A percentile compares a stretch with the other conserved stretches of the same genome.
These are phyloP conservation scores for Neostethus bicornis DNA, from an alignment of 2,797 vertebrate species.

Conservation along the genomic window DNA sequence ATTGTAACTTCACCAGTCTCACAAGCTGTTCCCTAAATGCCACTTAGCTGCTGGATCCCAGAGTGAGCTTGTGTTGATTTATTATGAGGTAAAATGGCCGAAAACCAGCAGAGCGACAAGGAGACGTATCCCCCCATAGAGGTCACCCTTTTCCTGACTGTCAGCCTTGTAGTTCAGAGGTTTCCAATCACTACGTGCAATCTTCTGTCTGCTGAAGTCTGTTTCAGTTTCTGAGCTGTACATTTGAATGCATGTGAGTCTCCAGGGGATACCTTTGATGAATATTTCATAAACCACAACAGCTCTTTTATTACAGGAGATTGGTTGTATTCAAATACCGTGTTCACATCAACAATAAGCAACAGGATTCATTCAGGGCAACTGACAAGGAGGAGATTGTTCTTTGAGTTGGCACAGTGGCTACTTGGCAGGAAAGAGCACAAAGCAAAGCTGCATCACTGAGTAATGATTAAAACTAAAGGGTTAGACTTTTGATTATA, in stretches of 20 bases:
- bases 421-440: constrained; percentile 48
- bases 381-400: constrained; percentile 67
- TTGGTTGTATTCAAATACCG: constrained; percentile 72
- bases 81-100: constrained; percentile 65
- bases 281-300: constrained; percentile 77
- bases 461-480: constrained; percentile 49
- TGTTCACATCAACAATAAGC: constrained; percentile 72
- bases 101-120: constrained; percentile 72
- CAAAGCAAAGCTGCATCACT: constrained; percentile 38
- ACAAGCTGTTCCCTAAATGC: constrained; percentile 80
- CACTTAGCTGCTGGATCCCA: constrained; percentile 73
- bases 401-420: constrained; percentile 42
- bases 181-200: constrained; percentile 49
- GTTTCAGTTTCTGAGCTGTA: constrained; percentile 69
- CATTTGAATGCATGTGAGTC: constrained; percentile 60
- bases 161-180: constrained; percentile 53
- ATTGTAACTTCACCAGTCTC: constrained; percentile 69
- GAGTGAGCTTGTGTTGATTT: constrained; percentile 72
- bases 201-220: constrained; percentile 63
- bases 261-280: constrained; percentile 69
- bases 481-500: constrained; percentile 34
- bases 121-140: constrained; percentile 61
- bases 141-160: constrained; percentile 66
- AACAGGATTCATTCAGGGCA: constrained; percentile 69
- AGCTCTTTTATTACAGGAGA: constrained; percentile 72